Base-by-base conservation (phyloP, 2,797 vertebrate species). In the Morelia viridis region DNA sequence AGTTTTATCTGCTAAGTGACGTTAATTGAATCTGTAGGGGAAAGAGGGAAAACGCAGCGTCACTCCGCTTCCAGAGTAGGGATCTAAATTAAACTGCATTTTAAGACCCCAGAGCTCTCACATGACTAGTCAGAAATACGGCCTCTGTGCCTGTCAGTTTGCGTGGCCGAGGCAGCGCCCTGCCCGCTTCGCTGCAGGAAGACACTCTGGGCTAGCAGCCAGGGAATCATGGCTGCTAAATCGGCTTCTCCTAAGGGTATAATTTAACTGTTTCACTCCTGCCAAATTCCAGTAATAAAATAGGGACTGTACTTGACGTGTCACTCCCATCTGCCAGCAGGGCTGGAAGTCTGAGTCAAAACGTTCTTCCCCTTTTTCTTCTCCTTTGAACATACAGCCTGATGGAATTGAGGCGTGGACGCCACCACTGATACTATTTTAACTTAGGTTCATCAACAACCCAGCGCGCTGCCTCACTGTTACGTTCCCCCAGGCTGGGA, bases 231-330 rank as follows among this genome's bases (percentile, higher is more conserved):
- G 5, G 22, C 56, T 80, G 89, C 61, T 88, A 76, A 88, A 90
- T 76, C 61, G 85, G 11, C 58, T 88, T 90, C 87, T 88, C 91
- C 91, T 93, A 88, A 91, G 57, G 88, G 87, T 58, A 84, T 91
- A 91, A 71, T 93, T 92, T 90, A 90, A 89, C 85, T 71, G 91
- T 62, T 84, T 58, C 26, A 9, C 50, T 50, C 65, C 90, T 90
- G 92, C 92, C 92, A 92, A 92, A 90, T 64, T 64, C 68, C 90
- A 85, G 85, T 71, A 90, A 83, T 91, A 87, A 83, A 87, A 83
- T 87, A 61, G 68, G 64, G 35, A 84, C 50, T 87, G 93, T 76
- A 19, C 35, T 86, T 85, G 91, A 92, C 24, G 53, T 71, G 83
- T 90, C 62, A 91, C 31, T 62, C 89, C 3, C 84, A 71, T 5